Conservation (phyloP, 2,888 invertebrate species). For the Taenaris catops region DNA sequence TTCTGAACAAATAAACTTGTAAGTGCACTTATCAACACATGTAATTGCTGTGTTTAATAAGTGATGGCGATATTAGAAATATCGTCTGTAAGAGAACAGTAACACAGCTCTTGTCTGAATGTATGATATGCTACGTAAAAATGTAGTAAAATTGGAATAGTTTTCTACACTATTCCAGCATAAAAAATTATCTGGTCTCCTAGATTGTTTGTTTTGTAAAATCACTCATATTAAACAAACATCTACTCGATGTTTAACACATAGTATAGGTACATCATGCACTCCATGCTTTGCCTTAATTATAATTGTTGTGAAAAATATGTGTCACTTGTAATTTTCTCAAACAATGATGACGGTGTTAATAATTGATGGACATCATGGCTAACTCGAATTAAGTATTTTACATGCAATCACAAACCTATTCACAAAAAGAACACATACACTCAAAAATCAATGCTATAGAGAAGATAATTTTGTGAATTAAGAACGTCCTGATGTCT, state of each 20-base stretch:
- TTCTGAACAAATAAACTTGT: neutral
- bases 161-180: no score
- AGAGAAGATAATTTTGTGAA: constrained; percentile 43
- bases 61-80: no score
- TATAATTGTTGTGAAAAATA: neutral
- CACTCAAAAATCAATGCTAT: constrained; percentile 39
- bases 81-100: no score
- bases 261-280: constrained; percentile 3
- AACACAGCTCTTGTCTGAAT: no score
- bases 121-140: no score
- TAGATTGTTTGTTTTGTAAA: no score
- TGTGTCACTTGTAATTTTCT: neutral
- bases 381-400: no score
- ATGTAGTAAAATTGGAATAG: no score
- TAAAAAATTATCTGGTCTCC: no score
- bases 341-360: neutral
- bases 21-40: neutral
- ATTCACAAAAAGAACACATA: constrained; percentile 52
- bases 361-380: neutral
- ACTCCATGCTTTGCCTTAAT: neutral
- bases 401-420: constrained; percentile 2
- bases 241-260: no score
- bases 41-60: neutral
- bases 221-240: no score
- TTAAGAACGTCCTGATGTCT: constrained; percentile 49